These are phyloP conservation scores for Resseliella maxima DNA, from an alignment of 2,888 invertebrate species.

Conservation along the genomic window DNA sequence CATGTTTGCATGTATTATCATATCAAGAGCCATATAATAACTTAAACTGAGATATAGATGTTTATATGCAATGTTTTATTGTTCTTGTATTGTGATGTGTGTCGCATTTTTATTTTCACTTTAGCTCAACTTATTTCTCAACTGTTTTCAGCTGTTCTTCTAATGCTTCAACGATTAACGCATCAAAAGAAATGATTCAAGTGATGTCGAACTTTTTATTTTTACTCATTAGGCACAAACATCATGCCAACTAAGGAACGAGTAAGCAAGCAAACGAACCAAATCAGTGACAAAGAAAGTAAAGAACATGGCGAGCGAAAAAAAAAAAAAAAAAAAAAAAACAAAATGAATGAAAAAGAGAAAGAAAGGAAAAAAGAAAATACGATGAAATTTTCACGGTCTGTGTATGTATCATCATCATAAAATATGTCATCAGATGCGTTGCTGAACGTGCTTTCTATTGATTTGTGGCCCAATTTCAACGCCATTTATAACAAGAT, in stretches of 20 bases:
- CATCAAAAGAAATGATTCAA: not conserved
- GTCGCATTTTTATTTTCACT: not conserved
- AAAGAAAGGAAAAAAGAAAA: no score
- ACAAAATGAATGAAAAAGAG: no score
- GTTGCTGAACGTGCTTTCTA: not conserved
- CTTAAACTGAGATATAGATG: not conserved
- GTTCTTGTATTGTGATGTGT: not conserved
- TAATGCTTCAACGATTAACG: not conserved
- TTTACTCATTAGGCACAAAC: not conserved
- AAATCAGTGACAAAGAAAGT: no score
- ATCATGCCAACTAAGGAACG: not conserved
- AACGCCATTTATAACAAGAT: not conserved
- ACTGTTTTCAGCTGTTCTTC: not conserved
- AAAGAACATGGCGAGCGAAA: no score
- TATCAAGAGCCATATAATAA: not conserved
- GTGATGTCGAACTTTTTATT: not conserved
- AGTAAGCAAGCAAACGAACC: no score
- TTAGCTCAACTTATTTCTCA: no score
- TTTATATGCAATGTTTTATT: not conserved
- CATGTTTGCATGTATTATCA: not conserved
- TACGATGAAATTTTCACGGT: constrained; percentile 10
- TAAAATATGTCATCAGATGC: not conserved
- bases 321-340: no score
- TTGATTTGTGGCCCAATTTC: not conserved
- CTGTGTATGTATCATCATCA: not conserved